Conservation (phyloP, 1,140 invertebrate genomes). For the Drosophila arizonae region DNA sequence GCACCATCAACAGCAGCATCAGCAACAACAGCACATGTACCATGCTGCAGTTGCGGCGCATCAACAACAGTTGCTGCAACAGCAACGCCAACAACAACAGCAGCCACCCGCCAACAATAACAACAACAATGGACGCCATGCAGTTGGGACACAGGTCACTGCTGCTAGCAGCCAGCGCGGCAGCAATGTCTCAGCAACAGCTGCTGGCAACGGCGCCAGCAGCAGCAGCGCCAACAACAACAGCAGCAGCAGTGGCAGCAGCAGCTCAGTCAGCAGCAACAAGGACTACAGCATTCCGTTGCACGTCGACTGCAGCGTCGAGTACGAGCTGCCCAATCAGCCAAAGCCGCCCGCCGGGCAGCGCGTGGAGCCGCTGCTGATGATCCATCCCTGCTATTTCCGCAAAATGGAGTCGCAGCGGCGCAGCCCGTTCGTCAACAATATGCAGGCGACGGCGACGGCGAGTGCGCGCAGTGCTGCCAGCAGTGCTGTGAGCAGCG, state of each 20-base stretch:
- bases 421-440: conserved; percentile 89
- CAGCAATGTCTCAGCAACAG: conserved; percentile 49
- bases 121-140: conserved; percentile 54
- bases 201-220: conserved; percentile 22
- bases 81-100: conserved; percentile 57
- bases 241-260: conserved; percentile 29
- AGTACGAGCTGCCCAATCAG: conserved; percentile 92
- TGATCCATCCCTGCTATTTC: conserved; percentile 94
- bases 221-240: conserved; percentile 34
- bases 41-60: conserved; percentile 64
- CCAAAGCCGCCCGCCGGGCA: conserved; percentile 91
- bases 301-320: conserved; percentile 92
- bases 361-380: conserved; percentile 89
- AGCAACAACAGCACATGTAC: conserved; percentile 72
- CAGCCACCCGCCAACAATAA: conserved; percentile 52
- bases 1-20: conserved; percentile 56
- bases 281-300: conserved; percentile 91
- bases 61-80: conserved; percentile 68
- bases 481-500: conserved; percentile 59
- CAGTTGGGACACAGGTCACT: conserved; percentile 56
- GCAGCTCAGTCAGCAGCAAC: conserved; percentile 26
- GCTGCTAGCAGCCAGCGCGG: conserved; percentile 60
- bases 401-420: conserved; percentile 90
- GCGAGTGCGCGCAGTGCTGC: conserved; percentile 49
- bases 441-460: conserved; percentile 83